phyloP scores from a whole-genome alignment of 1,140 invertebrate species.

The Saccostrea echinata region DNA sequence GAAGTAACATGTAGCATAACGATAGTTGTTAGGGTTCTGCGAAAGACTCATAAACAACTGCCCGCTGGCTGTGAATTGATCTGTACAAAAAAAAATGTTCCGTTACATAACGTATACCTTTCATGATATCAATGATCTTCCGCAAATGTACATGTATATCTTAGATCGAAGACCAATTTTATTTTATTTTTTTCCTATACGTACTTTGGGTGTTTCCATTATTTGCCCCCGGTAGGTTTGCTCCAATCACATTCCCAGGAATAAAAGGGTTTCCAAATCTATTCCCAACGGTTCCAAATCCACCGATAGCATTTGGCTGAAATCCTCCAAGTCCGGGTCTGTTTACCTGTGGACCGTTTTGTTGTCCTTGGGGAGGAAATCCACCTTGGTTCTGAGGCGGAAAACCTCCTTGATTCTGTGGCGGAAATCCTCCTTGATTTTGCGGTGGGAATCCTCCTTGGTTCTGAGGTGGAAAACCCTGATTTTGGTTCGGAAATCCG shows the following conservation, averaged over 20 bases:
- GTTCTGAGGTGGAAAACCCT: slow-evolving; percentile 37
- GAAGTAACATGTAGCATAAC: slow-evolving; percentile 57
- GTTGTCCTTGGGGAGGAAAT: slow-evolving; percentile 40
- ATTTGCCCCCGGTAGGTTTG: slow-evolving; percentile 1
- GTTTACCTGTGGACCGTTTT: slow-evolving; percentile 20
- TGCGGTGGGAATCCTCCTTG: neutral
- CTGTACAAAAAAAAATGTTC: neutral
- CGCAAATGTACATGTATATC: neutral
- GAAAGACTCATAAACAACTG: slow-evolving; percentile 60
- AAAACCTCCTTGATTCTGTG: neutral
- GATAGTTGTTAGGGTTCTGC: slow-evolving; percentile 57
- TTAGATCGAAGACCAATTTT: neutral
- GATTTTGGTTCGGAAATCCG: slow-evolving; percentile 25
- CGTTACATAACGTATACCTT: neutral
- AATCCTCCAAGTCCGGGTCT: slow-evolving; percentile 40
- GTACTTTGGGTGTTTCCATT: slow-evolving; percentile 35
- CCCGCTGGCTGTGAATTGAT: slow-evolving; percentile 48
- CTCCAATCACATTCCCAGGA: slow-evolving; percentile 38
- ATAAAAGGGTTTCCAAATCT: slow-evolving; percentile 55
- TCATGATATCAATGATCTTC: neutral
- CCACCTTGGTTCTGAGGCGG: slow-evolving; percentile 5
- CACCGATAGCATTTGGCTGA: slow-evolving; percentile 48
- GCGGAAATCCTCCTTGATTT: slow-evolving; percentile 44
- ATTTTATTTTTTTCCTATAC: neutral
- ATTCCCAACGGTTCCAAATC: slow-evolving; percentile 50